phyloP scores from a whole-genome alignment of 2,888 invertebrate genomes.

The Dioctria linearis region DNA sequence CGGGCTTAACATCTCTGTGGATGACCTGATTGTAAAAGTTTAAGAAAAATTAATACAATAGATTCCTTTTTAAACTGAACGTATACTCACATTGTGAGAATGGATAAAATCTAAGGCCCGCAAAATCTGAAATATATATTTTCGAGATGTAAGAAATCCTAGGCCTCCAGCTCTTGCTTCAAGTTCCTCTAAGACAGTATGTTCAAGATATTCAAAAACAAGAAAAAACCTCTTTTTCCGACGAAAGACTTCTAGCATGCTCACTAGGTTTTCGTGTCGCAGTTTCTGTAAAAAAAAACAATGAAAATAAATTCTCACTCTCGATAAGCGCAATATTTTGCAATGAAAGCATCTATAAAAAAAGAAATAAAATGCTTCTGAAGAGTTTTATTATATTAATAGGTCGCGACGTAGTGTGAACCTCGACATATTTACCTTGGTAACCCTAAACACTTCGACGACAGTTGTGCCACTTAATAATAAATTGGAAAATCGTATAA shows the following conservation, averaged over 20 bases:
- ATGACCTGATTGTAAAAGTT: slow-evolving; percentile 76
- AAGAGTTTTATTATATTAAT: no score
- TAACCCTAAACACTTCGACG: no score
- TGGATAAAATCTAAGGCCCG: slow-evolving; percentile 88
- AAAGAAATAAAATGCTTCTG: no score
- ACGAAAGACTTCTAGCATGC: slow-evolving; percentile 90
- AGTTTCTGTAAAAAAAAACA: slow-evolving; percentile 77
- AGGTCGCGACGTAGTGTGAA: no score
- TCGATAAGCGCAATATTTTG: no score
- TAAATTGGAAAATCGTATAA: no score
- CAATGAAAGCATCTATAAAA: no score
- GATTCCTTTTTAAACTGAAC: no score
- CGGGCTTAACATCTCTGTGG: slow-evolving; percentile 91
- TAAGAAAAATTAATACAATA: not conserved
- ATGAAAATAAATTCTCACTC: no score
- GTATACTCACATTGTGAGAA: slow-evolving; percentile 80
- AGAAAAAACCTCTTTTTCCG: slow-evolving; percentile 87
- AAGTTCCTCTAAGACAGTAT: slow-evolving; percentile 87
- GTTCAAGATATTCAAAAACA: slow-evolving; percentile 90
- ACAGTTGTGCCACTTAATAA: no score
- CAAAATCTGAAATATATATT: slow-evolving; percentile 86
- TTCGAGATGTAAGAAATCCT: slow-evolving; percentile 81
- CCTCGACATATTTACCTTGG: no score
- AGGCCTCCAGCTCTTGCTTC: slow-evolving; percentile 81
- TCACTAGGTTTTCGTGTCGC: slow-evolving; percentile 89